phyloP scores from a whole-genome alignment of 2,113 vertebrate genomes.

The Pterocles burchelli region DNA sequence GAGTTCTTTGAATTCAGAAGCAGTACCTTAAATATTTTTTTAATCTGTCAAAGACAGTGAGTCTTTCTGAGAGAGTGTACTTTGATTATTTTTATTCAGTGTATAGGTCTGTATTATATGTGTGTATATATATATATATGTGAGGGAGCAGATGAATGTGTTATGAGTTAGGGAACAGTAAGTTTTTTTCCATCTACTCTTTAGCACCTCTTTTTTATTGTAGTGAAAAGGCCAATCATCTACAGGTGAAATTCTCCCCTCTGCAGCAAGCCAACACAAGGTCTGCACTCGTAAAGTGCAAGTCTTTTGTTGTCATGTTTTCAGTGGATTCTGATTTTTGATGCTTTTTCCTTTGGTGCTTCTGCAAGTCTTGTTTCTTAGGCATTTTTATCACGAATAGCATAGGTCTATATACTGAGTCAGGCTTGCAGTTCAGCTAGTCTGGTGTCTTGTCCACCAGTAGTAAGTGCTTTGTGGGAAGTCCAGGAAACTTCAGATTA shows the following conservation, averaged over 20 bases:
- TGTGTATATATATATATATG: not conserved
- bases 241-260: not conserved
- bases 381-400: not conserved
- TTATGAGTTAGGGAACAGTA: not conserved
- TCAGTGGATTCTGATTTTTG: not conserved
- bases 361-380: not conserved
- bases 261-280: not conserved
- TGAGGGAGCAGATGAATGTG: not conserved
- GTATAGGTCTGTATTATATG: not conserved
- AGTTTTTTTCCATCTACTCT: not conserved
- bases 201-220: not conserved
- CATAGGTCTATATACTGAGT: not conserved
- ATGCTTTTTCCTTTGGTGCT: not conserved
- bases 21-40: not conserved
- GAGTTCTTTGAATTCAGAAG: not conserved
- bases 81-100: not conserved
- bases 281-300: not conserved
- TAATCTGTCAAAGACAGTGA: not conserved
- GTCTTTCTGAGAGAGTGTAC: not conserved
- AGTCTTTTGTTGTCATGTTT: not conserved
- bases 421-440: not conserved
- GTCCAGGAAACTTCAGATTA: not conserved
- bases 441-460: not conserved
- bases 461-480: not conserved
- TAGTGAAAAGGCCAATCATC: not conserved